Conservation (phyloP, 2,888 invertebrate species). For the Punctoribates punctum region DNA sequence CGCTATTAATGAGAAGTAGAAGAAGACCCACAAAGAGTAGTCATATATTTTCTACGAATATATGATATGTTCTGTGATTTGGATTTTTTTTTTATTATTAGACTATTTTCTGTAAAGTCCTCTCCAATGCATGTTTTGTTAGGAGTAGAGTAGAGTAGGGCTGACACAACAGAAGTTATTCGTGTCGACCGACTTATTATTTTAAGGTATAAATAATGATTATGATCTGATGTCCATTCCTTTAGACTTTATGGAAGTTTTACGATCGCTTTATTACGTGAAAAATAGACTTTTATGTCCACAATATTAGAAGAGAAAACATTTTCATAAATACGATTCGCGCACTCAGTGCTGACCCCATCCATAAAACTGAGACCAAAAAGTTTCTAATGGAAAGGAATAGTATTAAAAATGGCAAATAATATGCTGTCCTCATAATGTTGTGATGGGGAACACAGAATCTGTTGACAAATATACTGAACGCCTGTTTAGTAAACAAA, state of each 20-base stretch:
- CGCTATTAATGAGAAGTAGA: constrained; percentile 10
- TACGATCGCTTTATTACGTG: constrained; percentile 30
- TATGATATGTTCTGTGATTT: constrained; percentile 1
- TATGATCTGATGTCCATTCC: constrained; percentile 32
- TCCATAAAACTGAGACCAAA: constrained; percentile 35
- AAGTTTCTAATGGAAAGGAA: constrained; percentile 18
- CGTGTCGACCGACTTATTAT: constrained; percentile 13
- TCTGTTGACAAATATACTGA: constrained; percentile 12
- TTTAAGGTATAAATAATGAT: constrained; percentile 37
- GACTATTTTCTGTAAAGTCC: constrained; percentile 4
- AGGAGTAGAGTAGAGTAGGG: too few relatives aligned
- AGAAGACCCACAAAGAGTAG: constrained; percentile 2
- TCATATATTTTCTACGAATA: constrained; percentile 20
- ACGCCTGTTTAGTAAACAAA: constrained; percentile 20
- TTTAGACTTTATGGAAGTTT: constrained; percentile 26
- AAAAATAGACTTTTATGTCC: constrained; percentile 32
- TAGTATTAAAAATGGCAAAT: neutral
- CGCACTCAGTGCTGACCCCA: constrained; percentile 15
- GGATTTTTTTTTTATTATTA: neutral
- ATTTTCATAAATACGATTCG: constrained; percentile 22
- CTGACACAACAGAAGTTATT: neutral
- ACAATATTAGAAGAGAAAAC: constrained; percentile 31
- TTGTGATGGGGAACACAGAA: neutral
- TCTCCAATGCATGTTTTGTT: neutral
- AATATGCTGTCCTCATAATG: too few relatives aligned